Base-by-base conservation (phyloP, 2,113 vertebrate genomes). In the Notarius lentiginosus region DNA sequence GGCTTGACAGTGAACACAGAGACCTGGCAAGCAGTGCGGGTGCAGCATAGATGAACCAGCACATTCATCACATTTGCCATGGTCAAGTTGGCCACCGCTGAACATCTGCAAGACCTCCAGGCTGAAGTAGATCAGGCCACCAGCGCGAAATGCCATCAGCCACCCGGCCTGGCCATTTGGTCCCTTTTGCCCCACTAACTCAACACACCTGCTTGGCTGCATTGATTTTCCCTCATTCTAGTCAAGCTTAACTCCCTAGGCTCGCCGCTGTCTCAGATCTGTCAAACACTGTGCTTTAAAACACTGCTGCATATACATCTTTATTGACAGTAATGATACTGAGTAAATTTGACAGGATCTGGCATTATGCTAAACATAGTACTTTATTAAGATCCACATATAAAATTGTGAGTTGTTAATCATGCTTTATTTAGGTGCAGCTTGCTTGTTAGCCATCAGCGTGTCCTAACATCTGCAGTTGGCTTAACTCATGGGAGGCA, bases 211-310 rank as follows among this genome's bases (percentile, higher is more conserved):
- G 93, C 93, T 87, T 92, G 92, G 92, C 91, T 92, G 91, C 92
- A 93, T 91, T 91, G 93, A 93, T 94, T 94, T 93, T 90, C 92
- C 90, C 92, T 91, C 89, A 89, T 92, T 94, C 90, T 87, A 90
- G 92, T 94, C 91, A 87, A 89, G 87, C 88, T 56, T 82, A 86
- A 90, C 88, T 92, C 93, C 91, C 89, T 14, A 87, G 89, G 92
- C 91, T 93, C 92, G 92, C 82, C 89, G 91, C 92, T 92, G 91
- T 92, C 94, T 93, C 93, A 92, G 94, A 95, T 95, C 93, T 96
- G 94, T 93, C 93, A 93, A 79, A 82, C 87, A 87, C 34, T 87
- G 68, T 88, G 41, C 84, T 79, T 82, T 85, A 79, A 87, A 87
- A 81, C 68, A 80, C 70, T 81, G 70, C 73, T 84, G 81, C 80